Conservation (phyloP, 2,888 invertebrate species). For the Sicus ferrugineus region DNA sequence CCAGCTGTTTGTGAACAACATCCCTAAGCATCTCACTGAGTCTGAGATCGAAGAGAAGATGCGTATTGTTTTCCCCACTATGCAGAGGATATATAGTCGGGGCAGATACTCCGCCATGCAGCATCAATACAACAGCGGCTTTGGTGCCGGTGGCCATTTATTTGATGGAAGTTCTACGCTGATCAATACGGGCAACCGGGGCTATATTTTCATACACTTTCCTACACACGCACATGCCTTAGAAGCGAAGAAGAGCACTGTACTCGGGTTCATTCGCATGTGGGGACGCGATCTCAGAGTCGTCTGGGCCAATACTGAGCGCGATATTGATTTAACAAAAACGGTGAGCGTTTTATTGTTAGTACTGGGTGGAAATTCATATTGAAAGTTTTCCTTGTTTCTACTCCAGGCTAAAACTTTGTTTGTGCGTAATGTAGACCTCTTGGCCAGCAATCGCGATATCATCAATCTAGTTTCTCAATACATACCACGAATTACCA, state of each 20-base stretch:
- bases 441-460: conserved; percentile 49
- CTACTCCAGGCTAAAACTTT: conserved; percentile 49
- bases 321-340: conserved; percentile 43
- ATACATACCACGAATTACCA: conserved; percentile 45
- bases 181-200: conserved; percentile 43
- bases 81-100: conserved; percentile 46
- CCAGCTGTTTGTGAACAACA: conserved; percentile 53
- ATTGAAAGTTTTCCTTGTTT: conserved; percentile 5
- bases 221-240: conserved; percentile 51
- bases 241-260: conserved; percentile 51
- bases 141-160: not conserved
- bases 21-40: conserved; percentile 49
- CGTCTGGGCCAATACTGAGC: conserved; percentile 54
- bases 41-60: conserved; percentile 48
- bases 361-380: not conserved
- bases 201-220: conserved; percentile 54
- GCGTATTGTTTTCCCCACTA: conserved; percentile 47
- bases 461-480: conserved; percentile 46
- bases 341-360: conserved; percentile 45
- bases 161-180: not conserved
- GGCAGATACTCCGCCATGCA: conserved; percentile 16
- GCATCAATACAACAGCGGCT: not conserved
- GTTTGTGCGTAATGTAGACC: conserved; percentile 53
- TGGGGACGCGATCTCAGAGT: conserved; percentile 55
- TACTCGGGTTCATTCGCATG: conserved; percentile 49